Percentiles rank a stretch among this genome's conserved stretches.
These are phyloP conservation scores for Tachypleus tridentatus DNA, from an alignment of 1,140 invertebrate genomes.

Conservation along the genomic window DNA sequence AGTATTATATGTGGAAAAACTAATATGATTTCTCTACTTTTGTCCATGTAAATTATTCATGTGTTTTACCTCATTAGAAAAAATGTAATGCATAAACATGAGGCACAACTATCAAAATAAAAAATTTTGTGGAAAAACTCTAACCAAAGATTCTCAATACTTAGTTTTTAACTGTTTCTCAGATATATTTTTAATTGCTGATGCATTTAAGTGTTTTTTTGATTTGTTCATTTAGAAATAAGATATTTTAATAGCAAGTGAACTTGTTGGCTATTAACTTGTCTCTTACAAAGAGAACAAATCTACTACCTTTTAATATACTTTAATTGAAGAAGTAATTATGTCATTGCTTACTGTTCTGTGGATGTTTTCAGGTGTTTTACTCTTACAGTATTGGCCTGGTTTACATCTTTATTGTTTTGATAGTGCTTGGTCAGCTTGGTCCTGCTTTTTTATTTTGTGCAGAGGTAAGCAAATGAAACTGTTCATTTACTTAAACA, in stretches of 20 bases:
- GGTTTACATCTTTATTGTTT: slow-evolving; percentile 64
- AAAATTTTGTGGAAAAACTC: too few species aligned
- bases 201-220: too few species aligned
- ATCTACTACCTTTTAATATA: slow-evolving; percentile 1
- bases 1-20: not conserved
- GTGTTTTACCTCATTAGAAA: not conserved
- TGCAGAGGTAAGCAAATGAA: slow-evolving; percentile 45
- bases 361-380: slow-evolving; percentile 43
- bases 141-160: too few species aligned
- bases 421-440: slow-evolving; percentile 58
- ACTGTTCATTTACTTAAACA: too few species aligned
- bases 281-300: slow-evolving; percentile 7
- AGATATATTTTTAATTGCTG: too few species aligned
- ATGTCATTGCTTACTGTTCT: not conserved
- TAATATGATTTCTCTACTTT: too few species aligned
- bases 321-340: not conserved
- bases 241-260: slow-evolving; percentile 2
- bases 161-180: too few species aligned
- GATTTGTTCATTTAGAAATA: not conserved
- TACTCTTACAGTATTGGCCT: slow-evolving; percentile 87
- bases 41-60: not conserved
- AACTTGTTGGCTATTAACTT: not conserved
- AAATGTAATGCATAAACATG: not conserved
- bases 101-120: too few species aligned
- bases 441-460: slow-evolving; percentile 63